Conservation (phyloP, 2,797 vertebrate species). For the Perodicticus potto region DNA sequence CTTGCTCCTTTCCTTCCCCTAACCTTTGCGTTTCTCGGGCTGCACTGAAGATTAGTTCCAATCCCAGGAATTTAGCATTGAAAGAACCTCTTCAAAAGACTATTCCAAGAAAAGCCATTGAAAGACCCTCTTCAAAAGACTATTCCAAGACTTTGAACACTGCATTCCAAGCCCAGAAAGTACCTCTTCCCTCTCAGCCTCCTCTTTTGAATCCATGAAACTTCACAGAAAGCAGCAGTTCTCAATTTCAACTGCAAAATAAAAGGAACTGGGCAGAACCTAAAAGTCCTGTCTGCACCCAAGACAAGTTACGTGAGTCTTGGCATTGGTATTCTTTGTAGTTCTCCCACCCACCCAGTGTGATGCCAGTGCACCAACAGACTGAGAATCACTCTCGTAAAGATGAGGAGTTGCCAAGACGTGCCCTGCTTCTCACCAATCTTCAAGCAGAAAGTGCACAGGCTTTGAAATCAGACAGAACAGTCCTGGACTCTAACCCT, state of each 20-base stretch:
- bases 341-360: no score
- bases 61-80: neutral
- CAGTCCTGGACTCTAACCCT: neutral
- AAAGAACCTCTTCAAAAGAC: neutral
- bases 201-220: neutral
- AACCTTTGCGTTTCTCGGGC: neutral
- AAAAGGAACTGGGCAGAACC: neutral
- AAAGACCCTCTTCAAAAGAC: neutral
- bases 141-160: neutral
- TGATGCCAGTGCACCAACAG: neutral
- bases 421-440: neutral
- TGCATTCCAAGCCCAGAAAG: neutral
- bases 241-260: neutral
- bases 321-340: neutral
- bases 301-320: neutral
- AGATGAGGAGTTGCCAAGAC: neutral
- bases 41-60: neutral
- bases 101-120: neutral
- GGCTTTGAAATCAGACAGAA: neutral
- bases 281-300: neutral
- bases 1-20: neutral
- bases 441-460: neutral
- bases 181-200: neutral
- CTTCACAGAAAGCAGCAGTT: neutral
- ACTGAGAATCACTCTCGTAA: neutral